A percentile compares a stretch with the other conserved stretches of the same genome.
Evolutionary conservation across 2,888 invertebrate species (phyloP).

Genomic region (Didymodactylos carnosus): DNA sequence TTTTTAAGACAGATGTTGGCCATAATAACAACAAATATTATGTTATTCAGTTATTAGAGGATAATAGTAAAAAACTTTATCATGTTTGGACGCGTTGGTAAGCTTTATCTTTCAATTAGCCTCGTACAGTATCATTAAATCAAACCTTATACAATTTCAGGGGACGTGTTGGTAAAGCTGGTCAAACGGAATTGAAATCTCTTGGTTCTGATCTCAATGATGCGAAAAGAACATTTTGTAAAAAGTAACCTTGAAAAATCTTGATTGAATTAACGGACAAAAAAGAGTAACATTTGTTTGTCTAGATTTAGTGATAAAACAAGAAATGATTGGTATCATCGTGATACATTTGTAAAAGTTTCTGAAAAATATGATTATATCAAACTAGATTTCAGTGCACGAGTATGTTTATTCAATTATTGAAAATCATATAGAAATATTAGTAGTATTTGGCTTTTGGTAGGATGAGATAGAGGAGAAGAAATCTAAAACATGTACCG

Average conservation of each 20-base stretch:
- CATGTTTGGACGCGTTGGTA: constrained; percentile 39
- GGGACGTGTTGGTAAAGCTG: constrained; percentile 39
- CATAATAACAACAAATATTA: constrained; percentile 41
- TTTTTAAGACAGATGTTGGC: constrained; percentile 35
- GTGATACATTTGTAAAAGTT: constrained; percentile 32
- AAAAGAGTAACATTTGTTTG: constrained; percentile 19
- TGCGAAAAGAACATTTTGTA: constrained; percentile 26
- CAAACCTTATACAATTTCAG: neutral
- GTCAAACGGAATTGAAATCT: constrained; percentile 34
- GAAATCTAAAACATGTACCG: neutral
- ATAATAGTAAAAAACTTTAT: constrained; percentile 27
- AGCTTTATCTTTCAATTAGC: neutral
- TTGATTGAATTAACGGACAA: constrained; percentile 34
- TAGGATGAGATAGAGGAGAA: constrained; percentile 15
- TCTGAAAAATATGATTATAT: constrained; percentile 36
- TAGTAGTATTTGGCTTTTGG: no score
- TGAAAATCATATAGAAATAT: constrained; percentile 35
- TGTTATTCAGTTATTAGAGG: constrained; percentile 37
- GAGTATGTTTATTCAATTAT: constrained; percentile 29
- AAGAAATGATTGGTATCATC: constrained; percentile 1
- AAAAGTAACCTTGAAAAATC: constrained; percentile 37
- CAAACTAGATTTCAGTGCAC: neutral
- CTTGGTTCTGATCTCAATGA: constrained; percentile 32
- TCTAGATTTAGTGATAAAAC: neutral
- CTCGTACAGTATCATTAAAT: no score